Evolutionary conservation across 2,113 vertebrate genomes (phyloP).

Genomic region (Elephantulus edwardii): DNA sequence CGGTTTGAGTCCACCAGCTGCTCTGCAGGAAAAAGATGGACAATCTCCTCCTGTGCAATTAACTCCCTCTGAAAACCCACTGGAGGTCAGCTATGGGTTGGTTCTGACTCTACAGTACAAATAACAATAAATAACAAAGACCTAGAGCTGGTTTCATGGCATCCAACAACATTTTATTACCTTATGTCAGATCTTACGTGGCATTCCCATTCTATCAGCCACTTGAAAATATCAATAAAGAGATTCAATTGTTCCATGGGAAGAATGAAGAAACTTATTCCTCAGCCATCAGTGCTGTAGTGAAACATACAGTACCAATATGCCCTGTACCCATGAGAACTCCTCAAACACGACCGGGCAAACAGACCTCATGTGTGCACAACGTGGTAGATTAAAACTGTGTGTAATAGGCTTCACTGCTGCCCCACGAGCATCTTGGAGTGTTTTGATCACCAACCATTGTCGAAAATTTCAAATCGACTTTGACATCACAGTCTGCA

Average conservation of each 20-base stretch:
- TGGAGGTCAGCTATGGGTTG: too few species aligned
- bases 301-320: neutral
- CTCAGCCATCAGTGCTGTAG: neutral
- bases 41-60: too few species aligned
- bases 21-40: too few species aligned
- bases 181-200: neutral
- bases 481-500: conserved; percentile 63
- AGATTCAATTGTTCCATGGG: neutral
- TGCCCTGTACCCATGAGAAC: neutral
- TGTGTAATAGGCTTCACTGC: neutral
- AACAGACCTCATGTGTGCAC: neutral
- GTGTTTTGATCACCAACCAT: neutral
- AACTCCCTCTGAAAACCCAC: too few species aligned
- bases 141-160: too few species aligned
- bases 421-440: neutral
- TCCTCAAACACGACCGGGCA: neutral
- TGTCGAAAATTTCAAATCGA: conserved; percentile 57
- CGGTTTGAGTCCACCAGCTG: too few species aligned
- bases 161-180: conserved; percentile 23
- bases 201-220: neutral
- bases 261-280: neutral
- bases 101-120: too few species aligned
- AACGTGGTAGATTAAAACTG: neutral
- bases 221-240: neutral
- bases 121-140: too few species aligned